Percentiles rank a stretch among this genome's conserved stretches.
These are phyloP conservation scores for Oriolus oriolus DNA, from an alignment of 2,113 vertebrate genomes.

Conservation along the genomic window DNA sequence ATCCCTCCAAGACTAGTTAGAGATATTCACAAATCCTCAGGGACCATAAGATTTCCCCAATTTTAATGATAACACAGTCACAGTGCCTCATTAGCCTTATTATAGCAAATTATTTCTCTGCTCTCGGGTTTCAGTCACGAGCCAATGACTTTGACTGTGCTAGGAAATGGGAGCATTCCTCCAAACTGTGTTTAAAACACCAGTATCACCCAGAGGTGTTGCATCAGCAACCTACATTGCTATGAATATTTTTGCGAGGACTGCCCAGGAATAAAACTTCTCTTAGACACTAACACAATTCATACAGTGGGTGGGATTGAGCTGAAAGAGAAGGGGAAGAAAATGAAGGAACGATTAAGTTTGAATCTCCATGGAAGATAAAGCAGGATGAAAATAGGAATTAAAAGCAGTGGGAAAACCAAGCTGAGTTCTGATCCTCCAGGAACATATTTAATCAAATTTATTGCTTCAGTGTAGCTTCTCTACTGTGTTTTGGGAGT, in stretches of 20 bases:
- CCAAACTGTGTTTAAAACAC: background rate
- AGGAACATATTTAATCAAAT: background rate
- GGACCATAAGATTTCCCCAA: background rate
- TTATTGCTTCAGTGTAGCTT: background rate
- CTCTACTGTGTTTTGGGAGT: background rate
- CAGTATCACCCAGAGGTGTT: background rate
- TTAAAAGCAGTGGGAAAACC: background rate
- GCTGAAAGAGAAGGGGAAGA: background rate
- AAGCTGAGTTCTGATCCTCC: background rate
- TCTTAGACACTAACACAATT: background rate
- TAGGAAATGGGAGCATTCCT: background rate
- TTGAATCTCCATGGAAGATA: background rate
- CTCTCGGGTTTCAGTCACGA: background rate
- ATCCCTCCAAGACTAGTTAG: background rate
- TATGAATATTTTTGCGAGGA: background rate
- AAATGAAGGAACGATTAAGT: background rate
- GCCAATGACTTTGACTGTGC: background rate
- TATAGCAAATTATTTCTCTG: background rate
- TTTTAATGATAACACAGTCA: background rate
- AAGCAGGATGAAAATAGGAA: background rate
- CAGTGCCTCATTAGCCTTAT: background rate
- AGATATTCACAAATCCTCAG: background rate
- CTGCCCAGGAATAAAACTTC: background rate
- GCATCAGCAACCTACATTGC: background rate
- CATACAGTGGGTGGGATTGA: background rate